Conservation (phyloP, 1,140 invertebrate genomes). For the Capitella teleta region DNA sequence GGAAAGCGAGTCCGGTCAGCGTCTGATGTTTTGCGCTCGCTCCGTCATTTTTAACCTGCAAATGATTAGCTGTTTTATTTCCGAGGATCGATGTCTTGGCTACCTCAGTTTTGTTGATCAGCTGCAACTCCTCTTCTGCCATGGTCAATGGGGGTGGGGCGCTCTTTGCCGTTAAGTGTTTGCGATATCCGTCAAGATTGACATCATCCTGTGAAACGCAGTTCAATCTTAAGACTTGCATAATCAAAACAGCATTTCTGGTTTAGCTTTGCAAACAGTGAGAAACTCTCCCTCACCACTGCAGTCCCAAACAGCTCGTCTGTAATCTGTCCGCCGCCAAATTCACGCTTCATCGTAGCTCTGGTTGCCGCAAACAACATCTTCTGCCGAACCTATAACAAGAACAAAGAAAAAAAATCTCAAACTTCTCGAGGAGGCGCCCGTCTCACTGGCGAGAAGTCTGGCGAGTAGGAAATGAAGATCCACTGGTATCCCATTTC, state of each 20-base stretch:
- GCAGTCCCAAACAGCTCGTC: constrained; percentile 81
- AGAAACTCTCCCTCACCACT: constrained; percentile 45
- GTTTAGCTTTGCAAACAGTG: neutral
- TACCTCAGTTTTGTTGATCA: constrained; percentile 61
- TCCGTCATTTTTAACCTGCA: no score
- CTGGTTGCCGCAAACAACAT: constrained; percentile 99
- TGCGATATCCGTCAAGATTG: constrained; percentile 65
- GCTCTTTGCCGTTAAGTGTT: constrained; percentile 60
- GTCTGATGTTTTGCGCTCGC: constrained; percentile 83
- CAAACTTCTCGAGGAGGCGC: neutral
- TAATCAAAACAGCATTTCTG: neutral
- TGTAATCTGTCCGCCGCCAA: constrained; percentile 78
- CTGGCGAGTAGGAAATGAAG: constrained; percentile 87
- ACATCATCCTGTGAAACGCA: constrained; percentile 68
- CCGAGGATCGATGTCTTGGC: neutral
- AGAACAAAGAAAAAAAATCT: constrained; percentile 1
- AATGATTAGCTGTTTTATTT: no score
- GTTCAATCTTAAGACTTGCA: no score
- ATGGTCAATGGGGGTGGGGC: constrained; percentile 78
- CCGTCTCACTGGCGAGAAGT: constrained; percentile 59
- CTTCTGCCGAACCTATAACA: constrained; percentile 61
- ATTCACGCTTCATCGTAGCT: constrained; percentile 92
- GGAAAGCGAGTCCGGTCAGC: constrained; percentile 81
- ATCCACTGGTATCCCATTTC: constrained; percentile 81
- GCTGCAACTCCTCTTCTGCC: constrained; percentile 76